These are phyloP conservation scores for Scaptomyza tumidula DNA, from an alignment of 2,888 invertebrate species.

Conservation along the genomic window DNA sequence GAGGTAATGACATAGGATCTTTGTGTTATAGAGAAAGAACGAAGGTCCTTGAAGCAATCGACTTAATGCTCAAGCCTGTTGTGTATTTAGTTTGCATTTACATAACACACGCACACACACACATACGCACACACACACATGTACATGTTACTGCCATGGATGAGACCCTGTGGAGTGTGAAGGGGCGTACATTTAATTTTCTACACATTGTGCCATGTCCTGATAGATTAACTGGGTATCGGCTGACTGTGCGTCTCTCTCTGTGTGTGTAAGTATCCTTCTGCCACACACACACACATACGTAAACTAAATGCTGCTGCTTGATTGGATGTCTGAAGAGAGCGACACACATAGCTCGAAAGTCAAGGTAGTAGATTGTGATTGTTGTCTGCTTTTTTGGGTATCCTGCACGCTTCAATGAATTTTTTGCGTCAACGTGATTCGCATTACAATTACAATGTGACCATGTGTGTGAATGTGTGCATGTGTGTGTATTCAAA, in stretches of 20 bases:
- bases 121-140: slow-evolving; percentile 28
- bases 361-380: slow-evolving; percentile 67
- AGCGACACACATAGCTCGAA: slow-evolving; percentile 50
- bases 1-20: slow-evolving; percentile 60
- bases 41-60: slow-evolving; percentile 77
- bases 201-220: slow-evolving; percentile 75
- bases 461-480: slow-evolving; percentile 38
- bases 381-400: slow-evolving; percentile 6
- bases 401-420: slow-evolving; percentile 66
- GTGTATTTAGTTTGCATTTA: slow-evolving; percentile 78
- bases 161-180: slow-evolving; percentile 17
- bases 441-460: slow-evolving; percentile 68
- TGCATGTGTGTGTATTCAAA: slow-evolving; percentile 69
- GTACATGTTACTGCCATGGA: slow-evolving; percentile 53
- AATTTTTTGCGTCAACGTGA: slow-evolving; percentile 75
- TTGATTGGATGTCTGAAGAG: slow-evolving; percentile 65
- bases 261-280: slow-evolving; percentile 27
- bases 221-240: slow-evolving; percentile 77
- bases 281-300: slow-evolving; percentile 14
- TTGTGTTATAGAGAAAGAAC: slow-evolving; percentile 7
- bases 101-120: slow-evolving; percentile 47
- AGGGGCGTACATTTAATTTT: slow-evolving; percentile 68
- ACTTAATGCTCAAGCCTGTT: slow-evolving; percentile 75
- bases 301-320: slow-evolving; percentile 26
- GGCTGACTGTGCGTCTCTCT: slow-evolving; percentile 15